These are phyloP conservation scores for Parazoanthus swiftii DNA, from an alignment of 92 coral and sea anemone species.

Conservation along the genomic window DNA sequence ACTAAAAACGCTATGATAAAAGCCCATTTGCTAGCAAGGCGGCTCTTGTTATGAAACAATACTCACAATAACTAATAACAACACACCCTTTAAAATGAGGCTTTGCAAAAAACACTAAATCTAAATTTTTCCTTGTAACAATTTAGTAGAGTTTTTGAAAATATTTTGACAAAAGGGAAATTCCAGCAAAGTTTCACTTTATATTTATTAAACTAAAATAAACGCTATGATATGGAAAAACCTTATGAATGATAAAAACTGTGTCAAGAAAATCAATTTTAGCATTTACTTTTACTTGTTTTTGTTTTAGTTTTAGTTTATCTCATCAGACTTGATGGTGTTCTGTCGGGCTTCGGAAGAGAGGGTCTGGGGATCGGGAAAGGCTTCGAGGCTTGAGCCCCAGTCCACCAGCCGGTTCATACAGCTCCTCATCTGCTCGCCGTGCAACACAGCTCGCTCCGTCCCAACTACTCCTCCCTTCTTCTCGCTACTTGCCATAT, in stretches of 20 bases:
- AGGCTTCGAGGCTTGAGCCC: constrained; percentile 39
- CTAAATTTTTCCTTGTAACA: no score
- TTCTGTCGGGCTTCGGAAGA: constrained; percentile 10
- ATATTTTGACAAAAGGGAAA: no score
- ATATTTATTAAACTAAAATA: no score
- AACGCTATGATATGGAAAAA: no score
- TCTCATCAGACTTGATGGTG: not conserved
- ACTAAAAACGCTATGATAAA: no score
- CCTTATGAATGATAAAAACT: not conserved
- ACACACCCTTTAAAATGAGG: no score
- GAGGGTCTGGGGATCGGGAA: constrained; percentile 35
- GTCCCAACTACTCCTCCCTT: not conserved
- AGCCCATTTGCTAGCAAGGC: no score
- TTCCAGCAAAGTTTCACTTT: no score
- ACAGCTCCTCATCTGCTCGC: constrained; percentile 24
- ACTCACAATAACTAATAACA: no score
- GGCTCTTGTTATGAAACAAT: no score
- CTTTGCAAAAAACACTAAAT: no score
- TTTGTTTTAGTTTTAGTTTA: not conserved
- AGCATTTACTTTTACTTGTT: not conserved
- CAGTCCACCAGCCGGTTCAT: constrained; percentile 38
- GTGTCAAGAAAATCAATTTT: not conserved
- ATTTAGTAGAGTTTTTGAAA: no score
- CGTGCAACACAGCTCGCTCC: not conserved
- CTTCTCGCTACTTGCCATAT: constrained; percentile 2